Evolutionary conservation across 23 tunicate species (phyloP).

Genomic region (Ascidia mentula): DNA sequence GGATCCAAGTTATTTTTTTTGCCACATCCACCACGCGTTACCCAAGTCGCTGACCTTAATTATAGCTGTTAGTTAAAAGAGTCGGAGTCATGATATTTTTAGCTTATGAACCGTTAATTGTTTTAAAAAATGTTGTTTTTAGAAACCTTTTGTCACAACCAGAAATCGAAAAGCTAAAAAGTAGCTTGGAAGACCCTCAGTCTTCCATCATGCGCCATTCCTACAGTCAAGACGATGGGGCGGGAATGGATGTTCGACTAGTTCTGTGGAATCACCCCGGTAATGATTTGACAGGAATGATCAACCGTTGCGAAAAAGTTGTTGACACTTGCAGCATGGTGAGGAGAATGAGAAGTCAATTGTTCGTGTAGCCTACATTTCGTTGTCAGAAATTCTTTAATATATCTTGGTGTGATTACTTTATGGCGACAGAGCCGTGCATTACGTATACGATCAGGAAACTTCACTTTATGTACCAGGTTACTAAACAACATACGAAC

Average conservation of each 20-base stretch:
- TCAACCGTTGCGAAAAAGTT: conserved; percentile 69
- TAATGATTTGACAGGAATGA: conserved; percentile 73
- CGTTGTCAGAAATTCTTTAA: no score
- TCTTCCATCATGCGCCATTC: conserved; percentile 70
- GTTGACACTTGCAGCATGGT: conserved; percentile 81
- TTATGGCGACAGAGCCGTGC: not conserved
- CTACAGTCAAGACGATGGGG: conserved; percentile 70
- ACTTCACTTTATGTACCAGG: no score
- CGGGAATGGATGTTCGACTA: conserved; percentile 36
- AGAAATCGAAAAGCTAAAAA: conserved; percentile 42
- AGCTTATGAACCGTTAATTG: not conserved
- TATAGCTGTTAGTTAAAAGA: no score
- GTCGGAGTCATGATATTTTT: no score
- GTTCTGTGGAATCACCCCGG: conserved; percentile 94
- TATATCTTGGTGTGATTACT: not conserved
- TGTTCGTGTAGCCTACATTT: no score
- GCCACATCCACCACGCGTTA: no score
- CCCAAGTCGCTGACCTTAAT: no score
- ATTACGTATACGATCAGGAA: not conserved
- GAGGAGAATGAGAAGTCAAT: not conserved
- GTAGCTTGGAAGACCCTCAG: conserved; percentile 58
- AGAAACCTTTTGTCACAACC: conserved; percentile 62
- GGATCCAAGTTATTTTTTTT: no score
- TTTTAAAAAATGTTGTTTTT: not conserved
- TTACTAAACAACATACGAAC: no score